These are phyloP conservation scores for Gadus macrocephalus DNA, from an alignment of 2,113 vertebrate species.

Conservation along the genomic window DNA sequence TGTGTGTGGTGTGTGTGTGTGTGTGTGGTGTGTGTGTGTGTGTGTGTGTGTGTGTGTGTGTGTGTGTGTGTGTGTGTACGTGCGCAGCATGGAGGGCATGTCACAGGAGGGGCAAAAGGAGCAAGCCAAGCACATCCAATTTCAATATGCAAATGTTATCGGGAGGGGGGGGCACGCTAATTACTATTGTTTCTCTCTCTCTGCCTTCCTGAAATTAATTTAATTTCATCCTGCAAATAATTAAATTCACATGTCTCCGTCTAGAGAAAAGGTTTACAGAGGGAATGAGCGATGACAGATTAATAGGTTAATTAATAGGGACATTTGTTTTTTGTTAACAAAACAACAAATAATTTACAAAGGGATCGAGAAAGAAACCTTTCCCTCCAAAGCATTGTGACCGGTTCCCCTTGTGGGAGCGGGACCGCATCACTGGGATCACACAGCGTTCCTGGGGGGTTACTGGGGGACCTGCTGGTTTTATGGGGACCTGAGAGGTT, in stretches of 20 bases:
- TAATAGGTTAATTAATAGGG: slow-evolving; percentile 11
- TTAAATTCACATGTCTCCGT: too few relatives aligned
- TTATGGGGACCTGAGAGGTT: too few relatives aligned
- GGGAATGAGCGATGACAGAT: neutral
- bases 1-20: too few relatives aligned
- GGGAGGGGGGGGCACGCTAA: slow-evolving; percentile 30
- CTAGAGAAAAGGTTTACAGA: slow-evolving; percentile 7
- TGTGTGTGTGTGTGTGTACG: neutral
- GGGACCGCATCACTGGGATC: neutral
- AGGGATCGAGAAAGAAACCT: neutral
- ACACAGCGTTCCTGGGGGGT: neutral
- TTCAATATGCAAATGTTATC: slow-evolving; percentile 66
- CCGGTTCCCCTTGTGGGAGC: neutral
- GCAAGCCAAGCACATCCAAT: slow-evolving; percentile 57
- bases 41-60: neutral
- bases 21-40: neutral
- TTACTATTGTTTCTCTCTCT: slow-evolving; percentile 37
- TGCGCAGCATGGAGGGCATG: neutral
- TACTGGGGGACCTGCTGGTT: too few relatives aligned
- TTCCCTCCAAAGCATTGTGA: neutral
- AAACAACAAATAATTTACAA: neutral
- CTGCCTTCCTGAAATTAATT: too few relatives aligned
- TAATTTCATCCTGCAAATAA: too few relatives aligned
- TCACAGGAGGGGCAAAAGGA: too few relatives aligned
- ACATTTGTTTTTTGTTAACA: slow-evolving; percentile 22